Base-by-base conservation (phyloP, 1,140 invertebrate species). In the Ips nitidus region DNA sequence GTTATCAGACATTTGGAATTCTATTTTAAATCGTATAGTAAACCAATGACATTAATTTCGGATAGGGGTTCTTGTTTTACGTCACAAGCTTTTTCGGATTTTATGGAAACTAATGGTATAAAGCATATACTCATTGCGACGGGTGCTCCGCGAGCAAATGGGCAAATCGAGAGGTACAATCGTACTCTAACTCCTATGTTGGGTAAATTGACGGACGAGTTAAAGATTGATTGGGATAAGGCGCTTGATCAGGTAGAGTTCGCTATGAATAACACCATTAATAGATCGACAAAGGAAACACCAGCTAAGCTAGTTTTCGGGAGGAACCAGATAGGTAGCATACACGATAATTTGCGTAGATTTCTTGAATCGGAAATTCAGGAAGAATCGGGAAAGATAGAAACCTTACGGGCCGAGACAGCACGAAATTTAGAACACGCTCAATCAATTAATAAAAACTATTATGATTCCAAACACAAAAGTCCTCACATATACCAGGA, bases 51-150 rank as follows among this genome's bases (percentile, higher is more conserved):
- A 38, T 61, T 58, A 40, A 66, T 75, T 37, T 69, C 75, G 53
- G 43, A 76, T 74, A 36, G 76, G 63, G 77, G 75, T 1, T 66
- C 73, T 2, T 66, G 64, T 7, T 80, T 78, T 66, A 75, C 74
- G 0, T 42, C 71, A 57, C 3, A 50, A 47, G 7, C 37, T 39
- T 73, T 63, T 77, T 7, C 4, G 7, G 36, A 41, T 40, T 58
- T 58, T 58, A 7, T 58, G 40, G 36, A 41, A 40, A 6, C 37
- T 7, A 40, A 58, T 58, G 41, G 41, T 58, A 41, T 78, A 63
- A 22, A 71, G n/a, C 78, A 75, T 41, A 53, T 68, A 1, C 8
- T 67, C 7, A 71, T 79, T 4, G 77, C 75, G 0, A 71, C 75
- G 22, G 76, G 73, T 22, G 61, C 74, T 7, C 76, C 76, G 2